These are phyloP conservation scores for Echeneis naucrates DNA, from an alignment of 2,797 vertebrate species.

Conservation along the genomic window DNA sequence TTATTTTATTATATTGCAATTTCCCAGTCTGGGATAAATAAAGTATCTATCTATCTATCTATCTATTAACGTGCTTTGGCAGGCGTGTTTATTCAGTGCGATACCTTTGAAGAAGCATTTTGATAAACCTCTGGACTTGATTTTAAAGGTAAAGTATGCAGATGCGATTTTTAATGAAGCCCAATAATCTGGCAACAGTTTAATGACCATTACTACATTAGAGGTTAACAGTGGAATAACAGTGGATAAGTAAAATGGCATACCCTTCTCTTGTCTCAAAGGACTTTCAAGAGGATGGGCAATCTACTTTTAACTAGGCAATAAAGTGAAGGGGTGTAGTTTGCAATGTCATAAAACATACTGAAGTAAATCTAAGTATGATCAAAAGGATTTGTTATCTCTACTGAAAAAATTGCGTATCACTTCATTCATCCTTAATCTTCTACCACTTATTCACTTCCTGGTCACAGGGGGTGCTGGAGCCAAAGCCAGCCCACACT, in stretches of 20 bases:
- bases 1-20: no score
- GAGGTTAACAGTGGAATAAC: conserved; percentile 4
- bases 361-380: background rate
- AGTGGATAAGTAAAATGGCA: conserved; percentile 21
- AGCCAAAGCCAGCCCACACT: no score
- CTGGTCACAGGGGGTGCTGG: no score
- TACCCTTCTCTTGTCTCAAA: background rate
- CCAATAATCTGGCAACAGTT: conserved; percentile 19
- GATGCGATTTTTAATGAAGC: conserved; percentile 29
- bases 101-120: background rate
- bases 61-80: conserved; percentile 3
- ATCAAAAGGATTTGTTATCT: background rate
- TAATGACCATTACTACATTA: conserved; percentile 1
- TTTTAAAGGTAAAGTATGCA: conserved; percentile 22
- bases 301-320: conserved; percentile 1
- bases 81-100: background rate
- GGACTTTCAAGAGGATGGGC: background rate
- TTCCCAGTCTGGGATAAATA: no score
- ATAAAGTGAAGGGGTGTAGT: background rate
- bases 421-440: no score
- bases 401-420: no score
- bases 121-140: background rate
- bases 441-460: no score
- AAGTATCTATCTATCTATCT: no score
- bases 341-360: background rate